phyloP scores from a whole-genome alignment of 2,113 vertebrate species.

The Girardinichthys multiradiatus region DNA sequence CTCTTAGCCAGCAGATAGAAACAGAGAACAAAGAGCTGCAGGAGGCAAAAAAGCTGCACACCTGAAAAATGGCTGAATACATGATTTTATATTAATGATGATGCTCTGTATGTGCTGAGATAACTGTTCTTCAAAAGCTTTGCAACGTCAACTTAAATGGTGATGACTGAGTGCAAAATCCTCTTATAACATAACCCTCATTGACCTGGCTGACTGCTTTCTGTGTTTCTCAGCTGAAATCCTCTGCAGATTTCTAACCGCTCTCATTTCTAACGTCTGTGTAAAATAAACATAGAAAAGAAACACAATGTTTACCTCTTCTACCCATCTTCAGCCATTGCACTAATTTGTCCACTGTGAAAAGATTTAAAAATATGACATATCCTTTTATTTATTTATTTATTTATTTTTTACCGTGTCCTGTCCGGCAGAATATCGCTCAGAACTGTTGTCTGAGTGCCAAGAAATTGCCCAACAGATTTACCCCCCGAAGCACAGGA shows the following conservation, averaged over 20 bases:
- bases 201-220: neutral
- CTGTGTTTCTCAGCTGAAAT: neutral
- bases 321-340: no score
- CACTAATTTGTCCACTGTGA: no score
- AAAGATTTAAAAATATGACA: neutral
- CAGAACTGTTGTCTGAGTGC: no score
- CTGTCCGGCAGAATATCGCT: no score
- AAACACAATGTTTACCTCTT: neutral
- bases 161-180: neutral
- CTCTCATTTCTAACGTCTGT: neutral
- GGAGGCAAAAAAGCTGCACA: neutral
- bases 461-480: no score
- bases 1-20: neutral
- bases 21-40: neutral
- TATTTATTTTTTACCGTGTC: no score
- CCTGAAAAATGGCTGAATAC: neutral
- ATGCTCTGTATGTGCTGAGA: neutral
- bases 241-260: neutral
- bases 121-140: neutral
- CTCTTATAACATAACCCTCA: neutral
- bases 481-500: no score
- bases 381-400: no score
- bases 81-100: neutral
- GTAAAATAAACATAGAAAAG: neutral
- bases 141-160: neutral